phyloP scores from a whole-genome alignment of 2,888 invertebrate genomes.

The Miltochrista miniata region DNA sequence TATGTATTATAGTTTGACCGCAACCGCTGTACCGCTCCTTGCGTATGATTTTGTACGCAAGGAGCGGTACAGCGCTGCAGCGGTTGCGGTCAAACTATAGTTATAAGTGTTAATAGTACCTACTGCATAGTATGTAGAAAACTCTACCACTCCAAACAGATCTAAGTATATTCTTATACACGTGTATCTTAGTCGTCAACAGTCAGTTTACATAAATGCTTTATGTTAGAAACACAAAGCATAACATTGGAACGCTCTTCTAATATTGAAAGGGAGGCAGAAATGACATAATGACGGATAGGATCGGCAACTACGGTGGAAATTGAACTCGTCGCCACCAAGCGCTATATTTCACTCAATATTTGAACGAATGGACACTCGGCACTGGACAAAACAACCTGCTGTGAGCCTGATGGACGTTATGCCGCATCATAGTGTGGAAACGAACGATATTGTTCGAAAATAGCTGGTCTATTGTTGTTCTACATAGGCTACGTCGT shows the following conservation, averaged over 20 bases:
- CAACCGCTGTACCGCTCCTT: too few relatives aligned
- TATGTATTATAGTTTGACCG: too few relatives aligned
- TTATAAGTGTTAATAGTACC: too few relatives aligned
- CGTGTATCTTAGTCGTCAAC: neutral
- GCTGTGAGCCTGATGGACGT: constrained; percentile 69
- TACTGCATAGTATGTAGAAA: too few relatives aligned
- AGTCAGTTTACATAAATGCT: constrained; percentile 14
- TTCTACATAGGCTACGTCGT: neutral
- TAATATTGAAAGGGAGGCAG: constrained; percentile 47
- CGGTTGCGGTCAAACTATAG: too few relatives aligned
- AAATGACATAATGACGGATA: constrained; percentile 69
- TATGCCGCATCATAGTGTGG: constrained; percentile 34
- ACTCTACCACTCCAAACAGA: too few relatives aligned
- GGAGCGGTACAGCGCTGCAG: too few relatives aligned
- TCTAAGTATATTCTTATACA: neutral
- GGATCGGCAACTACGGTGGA: constrained; percentile 51
- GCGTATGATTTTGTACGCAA: too few relatives aligned
- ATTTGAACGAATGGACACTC: constrained; percentile 55
- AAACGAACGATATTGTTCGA: constrained; percentile 39
- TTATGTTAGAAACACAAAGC: constrained; percentile 55
- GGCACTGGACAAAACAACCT: constrained; percentile 64
- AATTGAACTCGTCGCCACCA: constrained; percentile 54
- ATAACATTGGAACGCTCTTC: constrained; percentile 36
- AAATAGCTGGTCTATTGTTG: constrained; percentile 19
- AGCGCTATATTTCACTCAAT: constrained; percentile 64